Conservation (phyloP, 2,797 vertebrate genomes). For the Takifugu ocellatus region DNA sequence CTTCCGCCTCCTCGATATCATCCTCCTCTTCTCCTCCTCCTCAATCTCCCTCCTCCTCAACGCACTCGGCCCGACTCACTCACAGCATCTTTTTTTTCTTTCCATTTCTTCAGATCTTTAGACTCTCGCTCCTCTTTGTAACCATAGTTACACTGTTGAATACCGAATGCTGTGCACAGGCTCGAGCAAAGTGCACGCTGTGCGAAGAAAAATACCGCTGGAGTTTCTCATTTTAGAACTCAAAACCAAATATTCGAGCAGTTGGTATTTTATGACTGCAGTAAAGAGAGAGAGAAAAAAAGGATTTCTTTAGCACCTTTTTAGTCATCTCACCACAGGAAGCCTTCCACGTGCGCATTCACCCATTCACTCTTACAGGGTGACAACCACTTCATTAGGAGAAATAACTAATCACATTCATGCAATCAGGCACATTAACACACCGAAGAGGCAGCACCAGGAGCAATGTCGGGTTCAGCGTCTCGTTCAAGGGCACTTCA, state of each 20-base stretch:
- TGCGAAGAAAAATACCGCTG: not conserved
- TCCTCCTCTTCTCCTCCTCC: not conserved
- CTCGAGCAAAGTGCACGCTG: not conserved
- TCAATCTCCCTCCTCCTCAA: not conserved
- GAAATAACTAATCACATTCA: too few species aligned
- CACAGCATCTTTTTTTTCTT: slow-evolving; percentile 24
- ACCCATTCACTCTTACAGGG: too few species aligned
- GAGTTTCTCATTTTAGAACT: not conserved
- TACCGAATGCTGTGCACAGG: slow-evolving; percentile 8
- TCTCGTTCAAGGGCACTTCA: too few species aligned
- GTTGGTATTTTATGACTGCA: too few species aligned
- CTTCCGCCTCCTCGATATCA: not conserved
- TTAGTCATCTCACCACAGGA: too few species aligned
- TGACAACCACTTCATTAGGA: too few species aligned
- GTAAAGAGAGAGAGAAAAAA: too few species aligned
- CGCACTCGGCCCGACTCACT: not conserved
- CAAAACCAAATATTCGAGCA: not conserved
- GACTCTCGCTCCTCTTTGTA: slow-evolving; percentile 29
- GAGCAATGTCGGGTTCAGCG: too few species aligned
- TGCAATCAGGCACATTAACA: too few species aligned
- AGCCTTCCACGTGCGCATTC: too few species aligned
- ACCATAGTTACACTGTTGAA: slow-evolving; percentile 39
- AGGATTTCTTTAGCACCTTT: too few species aligned
- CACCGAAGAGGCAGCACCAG: too few species aligned
- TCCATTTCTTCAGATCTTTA: slow-evolving; percentile 26